A percentile compares a stretch with the other conserved stretches of the same genome.
Conservation (phyloP, 2,113 vertebrate genomes). For the Hyperoodon ampullatus region DNA sequence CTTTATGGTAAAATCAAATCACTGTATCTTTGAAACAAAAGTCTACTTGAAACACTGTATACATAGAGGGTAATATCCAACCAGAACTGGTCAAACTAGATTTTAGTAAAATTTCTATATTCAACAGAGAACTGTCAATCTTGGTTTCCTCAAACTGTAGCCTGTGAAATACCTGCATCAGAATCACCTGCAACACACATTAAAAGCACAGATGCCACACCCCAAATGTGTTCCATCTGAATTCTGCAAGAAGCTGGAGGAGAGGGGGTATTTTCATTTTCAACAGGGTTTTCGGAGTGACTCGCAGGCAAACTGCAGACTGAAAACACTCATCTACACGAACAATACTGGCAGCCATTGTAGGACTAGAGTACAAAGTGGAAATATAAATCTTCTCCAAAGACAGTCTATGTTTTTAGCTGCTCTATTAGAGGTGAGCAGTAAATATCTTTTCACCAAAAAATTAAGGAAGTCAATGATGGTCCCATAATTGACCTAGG, state of each 20-base stretch:
- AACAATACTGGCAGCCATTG: not conserved
- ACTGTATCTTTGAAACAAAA: conserved; percentile 9
- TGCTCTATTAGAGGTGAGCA: not conserved
- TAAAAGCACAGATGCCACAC: not conserved
- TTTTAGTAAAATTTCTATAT: conserved; percentile 32
- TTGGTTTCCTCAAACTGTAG: not conserved
- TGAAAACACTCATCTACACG: not conserved
- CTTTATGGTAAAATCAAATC: not conserved
- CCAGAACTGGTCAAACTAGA: conserved; percentile 22
- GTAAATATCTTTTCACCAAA: not conserved
- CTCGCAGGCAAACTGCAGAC: not conserved
- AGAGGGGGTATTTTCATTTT: not conserved
- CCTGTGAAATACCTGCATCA: not conserved
- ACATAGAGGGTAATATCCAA: not conserved
- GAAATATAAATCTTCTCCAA: not conserved
- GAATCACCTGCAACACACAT: not conserved
- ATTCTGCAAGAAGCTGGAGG: not conserved
- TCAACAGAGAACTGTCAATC: not conserved
- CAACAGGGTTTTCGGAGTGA: not conserved
- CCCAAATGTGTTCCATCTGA: not conserved
- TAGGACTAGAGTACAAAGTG: not conserved
- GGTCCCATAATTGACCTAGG: not conserved
- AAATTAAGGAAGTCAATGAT: not conserved
- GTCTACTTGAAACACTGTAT: not conserved
- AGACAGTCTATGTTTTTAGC: not conserved